phyloP scores from a whole-genome alignment of 2,888 invertebrate genomes.

The Scaeva pyrastri region DNA sequence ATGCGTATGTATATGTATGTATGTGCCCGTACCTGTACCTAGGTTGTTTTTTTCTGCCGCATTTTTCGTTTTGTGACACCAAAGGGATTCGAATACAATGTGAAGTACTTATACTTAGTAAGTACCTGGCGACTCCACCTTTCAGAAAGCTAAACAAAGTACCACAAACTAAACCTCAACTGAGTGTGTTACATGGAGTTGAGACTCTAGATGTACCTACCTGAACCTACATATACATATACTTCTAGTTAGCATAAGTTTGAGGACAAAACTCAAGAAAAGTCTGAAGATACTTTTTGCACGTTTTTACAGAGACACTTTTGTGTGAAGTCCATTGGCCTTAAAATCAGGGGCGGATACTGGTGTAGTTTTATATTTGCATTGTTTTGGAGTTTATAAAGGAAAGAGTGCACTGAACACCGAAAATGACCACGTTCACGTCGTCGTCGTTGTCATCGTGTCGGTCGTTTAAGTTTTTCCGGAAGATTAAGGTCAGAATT shows the following conservation, averaged over 20 bases:
- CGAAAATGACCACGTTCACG: conserved; percentile 44
- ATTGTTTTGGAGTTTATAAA: conserved; percentile 7
- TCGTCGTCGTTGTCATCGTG: too few relatives aligned
- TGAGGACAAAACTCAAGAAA: conserved; percentile 19
- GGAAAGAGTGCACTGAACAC: conserved; percentile 12
- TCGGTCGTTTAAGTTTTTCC: background rate
- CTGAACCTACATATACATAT: background rate
- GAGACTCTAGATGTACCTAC: too few relatives aligned
- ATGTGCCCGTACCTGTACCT: background rate
- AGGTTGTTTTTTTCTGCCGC: conserved; percentile 35
- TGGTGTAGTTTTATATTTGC: conserved; percentile 13
- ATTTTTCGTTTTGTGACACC: conserved; percentile 29
- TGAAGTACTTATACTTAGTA: conserved; percentile 8
- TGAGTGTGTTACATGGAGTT: background rate
- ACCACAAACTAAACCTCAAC: background rate
- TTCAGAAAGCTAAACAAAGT: conserved; percentile 22
- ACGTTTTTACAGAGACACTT: conserved; percentile 46
- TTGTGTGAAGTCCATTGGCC: conserved; percentile 65
- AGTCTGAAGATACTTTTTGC: conserved; percentile 38
- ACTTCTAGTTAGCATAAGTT: background rate
- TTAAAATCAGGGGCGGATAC: conserved; percentile 47
- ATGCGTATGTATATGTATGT: too few relatives aligned
- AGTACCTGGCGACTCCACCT: conserved; percentile 38
- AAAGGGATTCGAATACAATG: conserved; percentile 18
- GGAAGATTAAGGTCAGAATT: conserved; percentile 49